Evolutionary conservation across 2,888 invertebrate genomes (phyloP).

Genomic region (Drosophila ustulata): DNA sequence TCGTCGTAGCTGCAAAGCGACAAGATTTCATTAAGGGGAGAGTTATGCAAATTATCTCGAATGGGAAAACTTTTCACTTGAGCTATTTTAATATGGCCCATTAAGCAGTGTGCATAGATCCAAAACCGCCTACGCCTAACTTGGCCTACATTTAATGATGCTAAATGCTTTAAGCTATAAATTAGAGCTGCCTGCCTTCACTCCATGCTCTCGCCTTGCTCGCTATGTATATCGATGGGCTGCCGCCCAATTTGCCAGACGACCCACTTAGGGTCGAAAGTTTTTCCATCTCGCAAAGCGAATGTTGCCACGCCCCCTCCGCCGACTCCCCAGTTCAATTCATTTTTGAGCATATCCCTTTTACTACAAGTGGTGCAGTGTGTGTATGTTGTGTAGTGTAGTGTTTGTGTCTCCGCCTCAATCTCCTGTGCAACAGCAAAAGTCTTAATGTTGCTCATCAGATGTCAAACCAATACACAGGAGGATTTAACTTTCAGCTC

Average conservation of each 20-base stretch:
- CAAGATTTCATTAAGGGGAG: background rate
- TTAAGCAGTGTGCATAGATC: constrained; percentile 69
- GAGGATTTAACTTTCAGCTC: constrained; percentile 71
- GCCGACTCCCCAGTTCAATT: constrained; percentile 67
- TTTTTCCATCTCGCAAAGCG: constrained; percentile 24
- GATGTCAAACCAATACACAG: constrained; percentile 79
- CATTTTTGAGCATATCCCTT: constrained; percentile 73
- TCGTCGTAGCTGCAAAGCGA: constrained; percentile 83
- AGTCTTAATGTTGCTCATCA: constrained; percentile 73
- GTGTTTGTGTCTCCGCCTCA: constrained; percentile 26
- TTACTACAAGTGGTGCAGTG: constrained; percentile 44
- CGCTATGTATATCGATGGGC: constrained; percentile 18
- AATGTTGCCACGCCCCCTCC: constrained; percentile 23
- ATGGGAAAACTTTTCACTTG: constrained; percentile 70
- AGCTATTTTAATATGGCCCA: constrained; percentile 72
- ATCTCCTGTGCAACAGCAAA: constrained; percentile 1
- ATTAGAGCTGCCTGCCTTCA: constrained; percentile 47
- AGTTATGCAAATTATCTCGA: constrained; percentile 66
- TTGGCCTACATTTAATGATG: constrained; percentile 67
- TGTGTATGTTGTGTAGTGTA: background rate
- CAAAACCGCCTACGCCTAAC: constrained; percentile 49
- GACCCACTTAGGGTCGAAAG: constrained; percentile 54
- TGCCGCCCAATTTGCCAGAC: constrained; percentile 14
- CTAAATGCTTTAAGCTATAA: constrained; percentile 73
- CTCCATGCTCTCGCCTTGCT: background rate